Conservation (phyloP, 2,113 vertebrate species). For the Capreolus pygargus region DNA sequence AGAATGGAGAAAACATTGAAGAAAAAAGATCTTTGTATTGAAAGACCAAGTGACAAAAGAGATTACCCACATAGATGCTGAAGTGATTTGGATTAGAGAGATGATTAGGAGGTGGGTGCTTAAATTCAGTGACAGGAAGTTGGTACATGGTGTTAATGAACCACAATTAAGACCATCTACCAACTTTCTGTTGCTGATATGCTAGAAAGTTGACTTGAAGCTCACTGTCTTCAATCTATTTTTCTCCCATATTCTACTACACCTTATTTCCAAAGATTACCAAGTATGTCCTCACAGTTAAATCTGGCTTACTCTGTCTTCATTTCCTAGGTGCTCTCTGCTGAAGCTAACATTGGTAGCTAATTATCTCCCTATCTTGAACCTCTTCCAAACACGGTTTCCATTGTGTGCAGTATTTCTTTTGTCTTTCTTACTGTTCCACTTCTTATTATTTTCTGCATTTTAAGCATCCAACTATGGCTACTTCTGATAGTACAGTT, state of each 20-base stretch:
- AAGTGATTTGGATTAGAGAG: not conserved
- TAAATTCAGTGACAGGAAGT: not conserved
- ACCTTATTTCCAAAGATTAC: not conserved
- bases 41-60: not conserved
- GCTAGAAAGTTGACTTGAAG: not conserved
- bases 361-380: not conserved
- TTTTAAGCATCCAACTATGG: not conserved
- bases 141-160: not conserved
- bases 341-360: not conserved
- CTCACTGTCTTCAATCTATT: not conserved
- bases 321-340: not conserved
- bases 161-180: not conserved
- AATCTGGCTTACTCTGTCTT: not conserved
- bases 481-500: not conserved
- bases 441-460: slow-evolving; percentile 4
- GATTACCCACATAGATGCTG: not conserved
- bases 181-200: not conserved
- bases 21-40: not conserved
- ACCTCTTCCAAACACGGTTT: not conserved
- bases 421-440: not conserved
- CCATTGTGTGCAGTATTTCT: not conserved
- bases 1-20: not conserved
- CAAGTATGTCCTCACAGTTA: not conserved
- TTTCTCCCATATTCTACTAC: not conserved
- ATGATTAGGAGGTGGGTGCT: not conserved